A percentile compares a stretch with the other conserved stretches of the same genome.
Evolutionary conservation across 1,140 invertebrate species (phyloP).

Genomic region (Formica selysi): DNA sequence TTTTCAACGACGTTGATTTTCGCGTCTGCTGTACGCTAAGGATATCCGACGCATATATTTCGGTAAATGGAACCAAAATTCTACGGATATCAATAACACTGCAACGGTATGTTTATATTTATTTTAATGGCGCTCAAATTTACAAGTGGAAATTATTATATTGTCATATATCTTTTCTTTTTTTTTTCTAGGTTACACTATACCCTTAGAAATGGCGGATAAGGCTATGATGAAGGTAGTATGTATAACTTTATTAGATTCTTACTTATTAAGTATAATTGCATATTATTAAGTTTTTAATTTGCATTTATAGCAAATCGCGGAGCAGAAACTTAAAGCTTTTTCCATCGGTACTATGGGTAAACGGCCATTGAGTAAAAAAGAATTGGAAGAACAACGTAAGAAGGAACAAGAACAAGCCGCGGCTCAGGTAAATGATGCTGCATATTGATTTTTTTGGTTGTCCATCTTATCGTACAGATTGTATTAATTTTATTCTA

Average conservation of each 20-base stretch:
- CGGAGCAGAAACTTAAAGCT: slow-evolving; percentile 92
- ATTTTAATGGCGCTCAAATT: neutral
- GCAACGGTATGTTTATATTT: neutral
- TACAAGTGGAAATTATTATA: neutral
- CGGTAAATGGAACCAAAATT: neutral
- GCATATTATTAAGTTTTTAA: slow-evolving; percentile 23
- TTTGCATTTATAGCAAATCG: slow-evolving; percentile 87
- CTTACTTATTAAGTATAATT: slow-evolving; percentile 13
- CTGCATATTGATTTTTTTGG: slow-evolving; percentile 5
- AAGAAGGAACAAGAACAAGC: slow-evolving; percentile 96
- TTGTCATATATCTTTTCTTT: slow-evolving; percentile 13
- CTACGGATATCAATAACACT: neutral
- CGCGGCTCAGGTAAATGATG: slow-evolving; percentile 89
- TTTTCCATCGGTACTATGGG: slow-evolving; percentile 95
- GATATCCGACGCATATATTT: too few relatives aligned
- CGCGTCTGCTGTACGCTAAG: neutral
- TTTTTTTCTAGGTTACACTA: slow-evolving; percentile 66
- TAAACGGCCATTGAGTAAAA: slow-evolving; percentile 93
- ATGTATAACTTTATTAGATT: slow-evolving; percentile 27
- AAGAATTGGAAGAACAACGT: slow-evolving; percentile 94
- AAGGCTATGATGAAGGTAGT: slow-evolving; percentile 85
- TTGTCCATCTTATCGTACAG: neutral
- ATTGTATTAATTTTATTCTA: too few relatives aligned
- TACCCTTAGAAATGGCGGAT: slow-evolving; percentile 80
- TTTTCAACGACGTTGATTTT: neutral